phyloP scores from a whole-genome alignment of 1,140 invertebrate species.

The Lepidurus arcticus region DNA sequence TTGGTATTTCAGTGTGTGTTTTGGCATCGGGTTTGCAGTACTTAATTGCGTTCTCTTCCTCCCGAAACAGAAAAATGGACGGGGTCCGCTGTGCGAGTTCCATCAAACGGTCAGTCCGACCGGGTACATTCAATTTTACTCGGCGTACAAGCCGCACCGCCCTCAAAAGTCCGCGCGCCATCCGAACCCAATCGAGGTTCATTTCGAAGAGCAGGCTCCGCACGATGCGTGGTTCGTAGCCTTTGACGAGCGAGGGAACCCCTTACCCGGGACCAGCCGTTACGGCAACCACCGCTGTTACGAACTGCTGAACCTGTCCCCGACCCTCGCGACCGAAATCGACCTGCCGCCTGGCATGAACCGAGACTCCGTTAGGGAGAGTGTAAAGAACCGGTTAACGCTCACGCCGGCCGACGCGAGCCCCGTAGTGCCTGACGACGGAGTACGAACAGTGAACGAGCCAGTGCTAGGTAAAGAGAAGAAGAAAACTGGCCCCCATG shows the following conservation, averaged over 20 bases:
- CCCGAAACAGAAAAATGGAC: background rate
- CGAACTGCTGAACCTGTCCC: background rate
- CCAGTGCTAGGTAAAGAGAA: background rate
- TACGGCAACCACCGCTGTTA: background rate
- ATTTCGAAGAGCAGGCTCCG: background rate
- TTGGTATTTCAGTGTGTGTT: no score
- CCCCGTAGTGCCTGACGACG: background rate
- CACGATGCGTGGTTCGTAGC: background rate
- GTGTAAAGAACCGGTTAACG: background rate
- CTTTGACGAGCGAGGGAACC: constrained; percentile 5
- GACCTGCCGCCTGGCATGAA: background rate
- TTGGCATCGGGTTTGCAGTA: background rate
- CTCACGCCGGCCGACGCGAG: background rate
- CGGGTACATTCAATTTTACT: constrained; percentile 1
- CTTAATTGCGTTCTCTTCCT: background rate
- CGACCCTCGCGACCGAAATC: background rate
- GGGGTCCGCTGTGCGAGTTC: background rate
- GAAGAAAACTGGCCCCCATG: background rate
- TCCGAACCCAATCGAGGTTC: background rate
- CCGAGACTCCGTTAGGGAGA: background rate
- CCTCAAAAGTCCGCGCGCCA: background rate
- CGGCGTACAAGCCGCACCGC: background rate
- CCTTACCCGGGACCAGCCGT: background rate
- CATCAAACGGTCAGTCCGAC: background rate
- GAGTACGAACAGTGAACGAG: background rate